A percentile compares a stretch with the other conserved stretches of the same genome.
phyloP scores from a whole-genome alignment of 2,797 vertebrate genomes.

The Pelodytes ibericus region DNA sequence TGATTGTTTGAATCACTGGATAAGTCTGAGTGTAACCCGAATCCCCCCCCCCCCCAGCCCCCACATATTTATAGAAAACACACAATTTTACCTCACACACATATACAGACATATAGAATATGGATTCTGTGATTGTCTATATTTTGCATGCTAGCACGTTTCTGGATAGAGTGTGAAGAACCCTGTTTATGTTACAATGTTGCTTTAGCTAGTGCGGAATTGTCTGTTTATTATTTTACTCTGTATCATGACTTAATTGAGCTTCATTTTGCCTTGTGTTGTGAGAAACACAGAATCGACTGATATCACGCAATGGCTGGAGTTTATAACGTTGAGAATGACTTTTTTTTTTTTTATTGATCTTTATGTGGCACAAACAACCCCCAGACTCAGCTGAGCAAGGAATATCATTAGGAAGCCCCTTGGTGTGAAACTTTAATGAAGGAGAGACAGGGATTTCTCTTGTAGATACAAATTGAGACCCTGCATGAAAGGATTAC shows the following conservation, averaged over 20 bases:
- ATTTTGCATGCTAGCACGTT: too few relatives aligned
- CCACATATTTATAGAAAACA: too few relatives aligned
- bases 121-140: too few relatives aligned
- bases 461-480: not conserved
- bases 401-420: conserved; percentile 6
- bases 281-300: not conserved
- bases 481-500: not conserved
- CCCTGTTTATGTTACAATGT: not conserved
- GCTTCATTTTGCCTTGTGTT: not conserved
- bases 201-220: not conserved
- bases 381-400: not conserved
- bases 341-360: conserved; percentile 1
- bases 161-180: too few relatives aligned
- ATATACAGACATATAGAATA: too few relatives aligned
- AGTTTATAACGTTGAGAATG: not conserved
- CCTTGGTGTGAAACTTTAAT: not conserved
- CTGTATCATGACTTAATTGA: not conserved
- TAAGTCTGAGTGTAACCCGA: too few relatives aligned
- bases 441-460: not conserved
- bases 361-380: not conserved
- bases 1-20: too few relatives aligned
- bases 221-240: not conserved
- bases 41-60: too few relatives aligned
- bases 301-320: not conserved
- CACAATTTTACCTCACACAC: too few relatives aligned